Percentiles rank a stretch among this genome's conserved stretches.
Conservation (phyloP, 2,797 vertebrate genomes). For the Gobionotothen gibberifrons region DNA sequence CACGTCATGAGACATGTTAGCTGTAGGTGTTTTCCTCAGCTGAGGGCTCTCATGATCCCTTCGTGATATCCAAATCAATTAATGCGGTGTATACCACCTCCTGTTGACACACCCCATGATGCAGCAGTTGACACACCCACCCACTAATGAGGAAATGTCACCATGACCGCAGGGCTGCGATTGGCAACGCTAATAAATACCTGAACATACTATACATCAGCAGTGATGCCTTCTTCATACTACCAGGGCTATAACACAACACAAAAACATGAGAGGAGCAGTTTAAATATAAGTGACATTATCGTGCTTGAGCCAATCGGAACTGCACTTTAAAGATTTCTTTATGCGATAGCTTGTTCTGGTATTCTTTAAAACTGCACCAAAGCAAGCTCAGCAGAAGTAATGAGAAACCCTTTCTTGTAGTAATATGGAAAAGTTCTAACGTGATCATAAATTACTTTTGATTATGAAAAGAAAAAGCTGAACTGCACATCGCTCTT, state of each 20-base stretch:
- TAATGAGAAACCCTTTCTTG: not conserved
- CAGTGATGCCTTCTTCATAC: not conserved
- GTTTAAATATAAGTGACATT: not conserved
- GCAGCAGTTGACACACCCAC: constrained; percentile 1
- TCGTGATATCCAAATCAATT: not conserved
- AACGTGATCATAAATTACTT: not conserved
- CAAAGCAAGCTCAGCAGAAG: not conserved
- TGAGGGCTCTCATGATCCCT: not conserved
- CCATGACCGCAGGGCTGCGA: not conserved
- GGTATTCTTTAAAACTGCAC: not conserved
- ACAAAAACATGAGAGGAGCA: not conserved
- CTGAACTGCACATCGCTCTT: not conserved
- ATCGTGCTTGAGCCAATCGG: not conserved
- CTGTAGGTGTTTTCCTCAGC: not conserved
- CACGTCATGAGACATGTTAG: not conserved
- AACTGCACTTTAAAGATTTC: not conserved
- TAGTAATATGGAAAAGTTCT: not conserved
- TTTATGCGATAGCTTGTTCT: not conserved
- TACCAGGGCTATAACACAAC: not conserved
- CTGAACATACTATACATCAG: not conserved
- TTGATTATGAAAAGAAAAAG: not conserved
- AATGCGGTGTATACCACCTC: not conserved
- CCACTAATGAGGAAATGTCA: not conserved
- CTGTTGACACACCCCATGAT: constrained; percentile 8
- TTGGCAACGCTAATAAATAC: too few species aligned